A percentile compares a stretch with the other conserved stretches of the same genome.
These are phyloP conservation scores for Nanorana parkeri DNA, from an alignment of 2,113 vertebrate species.

Conservation along the genomic window DNA sequence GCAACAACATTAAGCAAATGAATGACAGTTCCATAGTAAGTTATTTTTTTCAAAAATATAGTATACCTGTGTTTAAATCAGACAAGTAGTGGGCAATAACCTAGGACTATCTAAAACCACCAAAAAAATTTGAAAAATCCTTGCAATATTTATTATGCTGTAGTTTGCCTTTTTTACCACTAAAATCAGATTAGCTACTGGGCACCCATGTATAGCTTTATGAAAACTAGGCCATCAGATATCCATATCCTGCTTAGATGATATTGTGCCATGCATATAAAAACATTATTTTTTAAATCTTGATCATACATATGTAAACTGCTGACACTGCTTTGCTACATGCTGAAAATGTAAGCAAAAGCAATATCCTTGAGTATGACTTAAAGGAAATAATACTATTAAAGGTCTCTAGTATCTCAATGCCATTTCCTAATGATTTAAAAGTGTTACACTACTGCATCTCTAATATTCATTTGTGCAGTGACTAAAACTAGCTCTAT, in stretches of 20 bases:
- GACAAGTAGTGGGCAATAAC: not conserved
- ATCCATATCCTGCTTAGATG: not conserved
- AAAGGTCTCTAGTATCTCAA: too few species aligned
- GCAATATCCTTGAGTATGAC: too few species aligned
- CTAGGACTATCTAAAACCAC: not conserved
- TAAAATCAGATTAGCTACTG: conserved; percentile 38
- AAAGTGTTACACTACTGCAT: too few species aligned
- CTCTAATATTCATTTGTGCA: too few species aligned
- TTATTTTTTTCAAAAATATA: not conserved
- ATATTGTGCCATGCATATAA: not conserved
- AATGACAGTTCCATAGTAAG: not conserved
- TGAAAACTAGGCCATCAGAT: conserved; percentile 51
- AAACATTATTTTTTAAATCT: not conserved
- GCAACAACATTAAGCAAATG: not conserved
- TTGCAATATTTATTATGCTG: not conserved
- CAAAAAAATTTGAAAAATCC: not conserved
- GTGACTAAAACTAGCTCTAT: too few species aligned
- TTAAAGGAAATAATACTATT: too few species aligned
- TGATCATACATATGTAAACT: not conserved
- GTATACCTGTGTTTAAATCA: not conserved
- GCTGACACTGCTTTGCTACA: not conserved
- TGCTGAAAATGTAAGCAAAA: not conserved
- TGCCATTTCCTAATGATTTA: too few species aligned
- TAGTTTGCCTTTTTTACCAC: conserved; percentile 34
- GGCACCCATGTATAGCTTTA: not conserved